Conservation (phyloP, 2,113 vertebrate genomes). For the Aptenodytes patagonicus region DNA sequence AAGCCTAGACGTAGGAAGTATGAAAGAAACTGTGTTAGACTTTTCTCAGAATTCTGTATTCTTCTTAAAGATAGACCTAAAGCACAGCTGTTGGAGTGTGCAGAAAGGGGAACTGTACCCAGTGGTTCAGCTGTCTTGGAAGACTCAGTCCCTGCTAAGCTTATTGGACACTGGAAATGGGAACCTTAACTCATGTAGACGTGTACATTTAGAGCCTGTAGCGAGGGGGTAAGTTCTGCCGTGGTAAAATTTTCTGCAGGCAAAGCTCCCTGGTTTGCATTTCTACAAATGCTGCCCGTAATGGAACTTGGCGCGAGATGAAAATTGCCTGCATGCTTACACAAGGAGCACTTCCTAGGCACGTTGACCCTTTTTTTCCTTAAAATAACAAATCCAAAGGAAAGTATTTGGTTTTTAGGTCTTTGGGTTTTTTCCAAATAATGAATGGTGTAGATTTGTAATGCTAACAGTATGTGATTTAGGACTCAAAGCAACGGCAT, state of each 20-base stretch:
- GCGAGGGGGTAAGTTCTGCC: neutral
- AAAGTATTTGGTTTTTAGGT: conserved; percentile 5
- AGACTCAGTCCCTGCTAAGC: neutral
- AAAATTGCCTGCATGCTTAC: neutral
- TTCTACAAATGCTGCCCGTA: neutral
- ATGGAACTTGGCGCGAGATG: neutral
- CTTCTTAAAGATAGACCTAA: neutral
- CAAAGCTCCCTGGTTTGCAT: neutral
- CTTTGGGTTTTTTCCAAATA: neutral
- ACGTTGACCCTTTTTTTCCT: neutral
- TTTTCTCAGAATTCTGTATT: neutral
- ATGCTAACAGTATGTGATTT: neutral
- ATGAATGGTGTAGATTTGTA: neutral
- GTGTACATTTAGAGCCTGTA: neutral
- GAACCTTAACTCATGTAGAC: neutral
- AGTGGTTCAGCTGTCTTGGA: neutral
- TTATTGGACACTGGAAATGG: neutral
- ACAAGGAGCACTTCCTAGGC: neutral
- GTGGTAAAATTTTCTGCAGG: neutral
- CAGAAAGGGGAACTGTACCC: neutral
- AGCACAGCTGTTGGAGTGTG: fast-evolving
- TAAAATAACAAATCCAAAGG: conserved; percentile 25
- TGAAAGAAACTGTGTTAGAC: neutral
- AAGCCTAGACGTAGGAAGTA: neutral
- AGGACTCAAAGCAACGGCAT: neutral